These are phyloP conservation scores for Venturia canescens DNA, from an alignment of 1,140 invertebrate species.

Conservation along the genomic window DNA sequence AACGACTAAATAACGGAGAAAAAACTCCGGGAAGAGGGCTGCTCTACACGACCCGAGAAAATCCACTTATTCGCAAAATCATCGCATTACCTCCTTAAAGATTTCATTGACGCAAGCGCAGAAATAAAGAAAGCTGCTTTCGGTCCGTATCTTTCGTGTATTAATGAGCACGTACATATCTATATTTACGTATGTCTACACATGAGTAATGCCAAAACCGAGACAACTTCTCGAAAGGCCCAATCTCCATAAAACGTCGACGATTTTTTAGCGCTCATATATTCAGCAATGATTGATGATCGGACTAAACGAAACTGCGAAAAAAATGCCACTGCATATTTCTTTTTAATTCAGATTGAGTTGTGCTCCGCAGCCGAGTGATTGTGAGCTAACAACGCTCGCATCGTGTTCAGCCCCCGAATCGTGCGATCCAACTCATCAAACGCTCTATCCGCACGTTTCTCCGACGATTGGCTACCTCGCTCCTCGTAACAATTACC, in stretches of 20 bases:
- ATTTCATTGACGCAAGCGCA: conserved; percentile 46
- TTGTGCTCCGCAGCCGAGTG: no score
- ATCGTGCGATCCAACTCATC: no score
- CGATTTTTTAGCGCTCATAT: not conserved
- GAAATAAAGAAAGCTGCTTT: conserved; percentile 44
- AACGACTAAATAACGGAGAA: not conserved
- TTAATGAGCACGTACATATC: not conserved
- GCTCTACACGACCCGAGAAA: not conserved
- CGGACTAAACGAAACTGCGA: no score
- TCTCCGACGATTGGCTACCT: no score
- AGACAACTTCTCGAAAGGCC: not conserved
- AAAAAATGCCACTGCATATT: no score
- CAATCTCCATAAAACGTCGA: not conserved
- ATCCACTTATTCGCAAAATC: conserved; percentile 38
- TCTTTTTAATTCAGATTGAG: no score
- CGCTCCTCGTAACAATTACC: not conserved
- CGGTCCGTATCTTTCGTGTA: not conserved
- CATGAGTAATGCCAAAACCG: not conserved
- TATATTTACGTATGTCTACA: not conserved
- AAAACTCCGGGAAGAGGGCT: not conserved
- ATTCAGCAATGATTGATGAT: not conserved
- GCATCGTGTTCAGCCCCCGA: no score
- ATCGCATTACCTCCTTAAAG: conserved; percentile 40
- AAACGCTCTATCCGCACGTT: no score
- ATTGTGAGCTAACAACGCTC: no score